phyloP scores from a whole-genome alignment of 2,113 vertebrate genomes.

The Solea solea region DNA sequence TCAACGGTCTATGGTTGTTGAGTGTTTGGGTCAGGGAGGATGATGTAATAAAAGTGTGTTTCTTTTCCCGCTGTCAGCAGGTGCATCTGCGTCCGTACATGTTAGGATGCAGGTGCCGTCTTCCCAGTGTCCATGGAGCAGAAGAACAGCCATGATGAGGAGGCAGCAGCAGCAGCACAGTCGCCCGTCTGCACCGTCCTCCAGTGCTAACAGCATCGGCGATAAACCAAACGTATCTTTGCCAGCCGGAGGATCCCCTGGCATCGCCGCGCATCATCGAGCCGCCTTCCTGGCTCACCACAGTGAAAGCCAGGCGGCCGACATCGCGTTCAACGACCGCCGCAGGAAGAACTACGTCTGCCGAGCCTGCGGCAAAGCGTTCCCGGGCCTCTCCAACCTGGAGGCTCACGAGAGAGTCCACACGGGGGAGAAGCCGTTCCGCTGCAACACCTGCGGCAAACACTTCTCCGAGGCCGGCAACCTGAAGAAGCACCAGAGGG shows the following conservation, averaged over 20 bases:
- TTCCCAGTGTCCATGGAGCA: conserved; percentile 49
- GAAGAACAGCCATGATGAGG: conserved; percentile 33
- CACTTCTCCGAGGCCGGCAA: conserved; percentile 79
- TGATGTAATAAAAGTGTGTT: neutral
- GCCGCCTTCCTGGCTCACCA: conserved; percentile 1
- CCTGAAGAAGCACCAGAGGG: conserved; percentile 80
- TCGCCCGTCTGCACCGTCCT: neutral
- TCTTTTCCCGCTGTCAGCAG: conserved; percentile 27
- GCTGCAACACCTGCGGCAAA: conserved; percentile 75
- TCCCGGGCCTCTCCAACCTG: conserved; percentile 73
- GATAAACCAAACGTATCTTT: neutral
- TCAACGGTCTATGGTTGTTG: too few species aligned
- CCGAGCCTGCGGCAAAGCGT: conserved; percentile 73
- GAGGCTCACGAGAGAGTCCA: conserved; percentile 78
- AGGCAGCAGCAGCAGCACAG: conserved; percentile 9
- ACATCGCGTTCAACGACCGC: neutral
- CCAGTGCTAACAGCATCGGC: neutral
- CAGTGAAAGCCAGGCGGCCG: neutral
- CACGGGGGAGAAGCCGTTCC: conserved; percentile 79
- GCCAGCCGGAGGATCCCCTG: neutral
- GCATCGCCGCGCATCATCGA: neutral
- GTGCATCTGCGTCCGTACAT: conserved; percentile 1
- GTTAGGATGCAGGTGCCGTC: conserved; percentile 23
- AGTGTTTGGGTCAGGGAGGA: neutral
- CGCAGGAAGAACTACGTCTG: conserved; percentile 70